A percentile compares a stretch with the other conserved stretches of the same genome.
Evolutionary conservation across 92 coral and sea anemone species (phyloP).

Genomic region (Umimayanthus kanabou): DNA sequence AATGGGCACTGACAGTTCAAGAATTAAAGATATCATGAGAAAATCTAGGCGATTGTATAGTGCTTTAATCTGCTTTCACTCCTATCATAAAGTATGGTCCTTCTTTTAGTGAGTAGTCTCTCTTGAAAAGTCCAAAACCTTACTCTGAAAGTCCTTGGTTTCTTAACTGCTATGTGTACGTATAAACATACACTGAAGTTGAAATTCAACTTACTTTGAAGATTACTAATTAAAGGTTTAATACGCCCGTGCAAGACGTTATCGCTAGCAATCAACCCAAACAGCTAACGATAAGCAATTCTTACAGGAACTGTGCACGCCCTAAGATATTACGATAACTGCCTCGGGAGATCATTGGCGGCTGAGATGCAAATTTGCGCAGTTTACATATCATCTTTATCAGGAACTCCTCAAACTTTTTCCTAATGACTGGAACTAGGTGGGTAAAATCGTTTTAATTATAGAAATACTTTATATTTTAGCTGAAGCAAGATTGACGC

Average conservation of each 20-base stretch:
- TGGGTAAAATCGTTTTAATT: slow-evolving; percentile 1
- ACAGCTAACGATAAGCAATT: slow-evolving; percentile 6
- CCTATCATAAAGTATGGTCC: too few relatives aligned
- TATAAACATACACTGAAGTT: too few relatives aligned
- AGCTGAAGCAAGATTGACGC: too few relatives aligned
- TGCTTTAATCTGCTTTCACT: too few relatives aligned
- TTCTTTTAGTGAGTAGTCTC: not conserved
- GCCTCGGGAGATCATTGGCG: slow-evolving; percentile 1
- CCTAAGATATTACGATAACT: not conserved
- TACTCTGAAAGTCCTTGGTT: not conserved
- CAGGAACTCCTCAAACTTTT: not conserved
- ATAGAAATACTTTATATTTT: too few relatives aligned
- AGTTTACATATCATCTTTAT: not conserved
- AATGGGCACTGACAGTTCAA: not conserved
- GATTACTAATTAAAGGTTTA: not conserved
- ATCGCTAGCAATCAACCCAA: slow-evolving; percentile 16
- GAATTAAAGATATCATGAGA: not conserved
- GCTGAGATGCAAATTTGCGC: not conserved
- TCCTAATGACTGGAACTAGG: not conserved
- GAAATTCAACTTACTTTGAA: not conserved
- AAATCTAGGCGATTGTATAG: too few relatives aligned
- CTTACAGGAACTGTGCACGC: slow-evolving; percentile 14
- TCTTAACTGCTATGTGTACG: not conserved
- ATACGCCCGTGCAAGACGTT: not conserved
- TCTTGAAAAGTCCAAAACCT: not conserved